Evolutionary conservation across 1,140 invertebrate genomes (phyloP).

Genomic region (Drosophila punjabiensis): DNA sequence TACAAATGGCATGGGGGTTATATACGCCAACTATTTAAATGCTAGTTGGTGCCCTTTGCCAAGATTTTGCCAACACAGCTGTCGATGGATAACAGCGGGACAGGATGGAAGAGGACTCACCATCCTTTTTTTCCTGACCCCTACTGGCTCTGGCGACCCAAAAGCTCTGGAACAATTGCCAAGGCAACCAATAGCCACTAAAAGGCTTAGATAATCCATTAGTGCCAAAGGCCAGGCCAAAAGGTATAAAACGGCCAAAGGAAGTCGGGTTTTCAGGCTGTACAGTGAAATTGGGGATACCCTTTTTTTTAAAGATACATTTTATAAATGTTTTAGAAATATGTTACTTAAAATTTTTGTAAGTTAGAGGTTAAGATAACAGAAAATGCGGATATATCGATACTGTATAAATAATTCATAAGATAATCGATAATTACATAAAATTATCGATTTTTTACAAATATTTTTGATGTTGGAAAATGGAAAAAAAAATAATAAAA

Average conservation of each 20-base stretch:
- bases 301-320: background rate
- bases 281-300: background rate
- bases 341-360: too few species aligned
- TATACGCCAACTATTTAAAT: slow-evolving; percentile 32
- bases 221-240: slow-evolving; percentile 65
- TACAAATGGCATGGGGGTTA: background rate
- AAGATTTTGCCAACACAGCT: slow-evolving; percentile 61
- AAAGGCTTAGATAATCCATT: slow-evolving; percentile 84
- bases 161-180: slow-evolving; percentile 54
- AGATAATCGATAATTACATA: too few species aligned
- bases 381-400: background rate
- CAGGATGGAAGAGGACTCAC: background rate
- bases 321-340: background rate
- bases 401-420: too few species aligned
- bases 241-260: slow-evolving; percentile 51
- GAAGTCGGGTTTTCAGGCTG: background rate
- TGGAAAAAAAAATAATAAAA: too few species aligned
- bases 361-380: too few species aligned
- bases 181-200: slow-evolving; percentile 77
- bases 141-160: slow-evolving; percentile 16
- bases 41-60: slow-evolving; percentile 34
- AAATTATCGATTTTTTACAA: too few species aligned
- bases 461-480: too few species aligned
- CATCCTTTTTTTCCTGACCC: background rate
- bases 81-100: slow-evolving; percentile 44